Evolutionary conservation across 2,797 vertebrate species (phyloP).

Genomic region (Zenarchopterus dispar): DNA sequence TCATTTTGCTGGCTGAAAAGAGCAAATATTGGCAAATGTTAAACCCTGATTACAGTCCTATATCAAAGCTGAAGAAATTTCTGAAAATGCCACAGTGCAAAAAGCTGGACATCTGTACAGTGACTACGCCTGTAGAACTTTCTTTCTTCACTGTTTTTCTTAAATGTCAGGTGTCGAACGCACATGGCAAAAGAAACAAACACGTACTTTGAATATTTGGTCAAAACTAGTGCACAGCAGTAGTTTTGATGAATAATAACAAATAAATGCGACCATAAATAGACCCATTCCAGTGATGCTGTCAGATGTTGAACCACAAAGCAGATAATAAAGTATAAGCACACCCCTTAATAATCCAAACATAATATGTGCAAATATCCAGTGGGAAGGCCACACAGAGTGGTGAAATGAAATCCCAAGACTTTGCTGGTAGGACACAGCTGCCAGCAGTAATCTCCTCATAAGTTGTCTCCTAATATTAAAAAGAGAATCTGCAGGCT

Average conservation of each 20-base stretch:
- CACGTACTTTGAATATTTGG: too few relatives aligned
- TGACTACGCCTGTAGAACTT: too few relatives aligned
- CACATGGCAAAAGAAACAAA: too few relatives aligned
- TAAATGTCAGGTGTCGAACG: not conserved
- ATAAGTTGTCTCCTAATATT: conserved; percentile 8
- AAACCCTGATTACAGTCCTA: not conserved
- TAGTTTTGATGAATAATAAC: not conserved
- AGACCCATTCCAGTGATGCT: not conserved
- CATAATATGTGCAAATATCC: conserved; percentile 8
- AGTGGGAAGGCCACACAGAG: not conserved
- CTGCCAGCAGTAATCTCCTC: conserved; percentile 13
- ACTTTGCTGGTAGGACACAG: not conserved
- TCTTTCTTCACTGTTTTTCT: not conserved
- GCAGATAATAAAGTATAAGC: conserved; percentile 5
- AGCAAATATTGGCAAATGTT: conserved; percentile 4
- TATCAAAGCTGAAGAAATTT: conserved; percentile 2
- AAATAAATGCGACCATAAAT: not conserved
- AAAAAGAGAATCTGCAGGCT: conserved; percentile 9
- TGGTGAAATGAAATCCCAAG: conserved; percentile 14
- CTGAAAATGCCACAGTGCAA: not conserved
- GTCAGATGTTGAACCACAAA: not conserved
- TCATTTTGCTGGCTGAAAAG: conserved; percentile 5
- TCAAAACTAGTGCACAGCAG: too few relatives aligned
- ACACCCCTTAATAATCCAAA: conserved; percentile 17
- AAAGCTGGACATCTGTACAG: too few relatives aligned